Conservation (phyloP, 1,140 invertebrate species). For the Triops cancriformis region DNA sequence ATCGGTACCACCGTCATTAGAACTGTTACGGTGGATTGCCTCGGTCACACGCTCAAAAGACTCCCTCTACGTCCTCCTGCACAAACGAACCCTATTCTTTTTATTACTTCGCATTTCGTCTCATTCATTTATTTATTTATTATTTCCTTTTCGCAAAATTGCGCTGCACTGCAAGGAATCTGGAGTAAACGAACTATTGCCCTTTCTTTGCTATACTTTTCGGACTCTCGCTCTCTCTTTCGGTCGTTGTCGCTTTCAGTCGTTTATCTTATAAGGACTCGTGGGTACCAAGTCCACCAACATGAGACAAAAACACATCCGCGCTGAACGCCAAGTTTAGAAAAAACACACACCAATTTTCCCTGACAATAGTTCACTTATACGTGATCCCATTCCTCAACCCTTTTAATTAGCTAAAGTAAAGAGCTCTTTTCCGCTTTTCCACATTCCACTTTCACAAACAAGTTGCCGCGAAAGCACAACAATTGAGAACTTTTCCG, state of each 20-base stretch:
- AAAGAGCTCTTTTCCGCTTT: too few species aligned
- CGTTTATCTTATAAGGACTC: slow-evolving; percentile 2
- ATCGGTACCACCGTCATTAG: not conserved
- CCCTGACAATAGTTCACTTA: too few species aligned
- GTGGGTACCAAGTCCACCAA: not conserved
- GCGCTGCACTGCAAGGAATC: not conserved
- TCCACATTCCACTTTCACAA: too few species aligned
- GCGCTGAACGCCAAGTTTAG: not conserved
- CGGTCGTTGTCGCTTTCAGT: not conserved
- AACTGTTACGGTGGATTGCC: not conserved
- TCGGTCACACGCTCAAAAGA: not conserved
- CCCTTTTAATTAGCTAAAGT: too few species aligned
- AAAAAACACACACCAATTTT: too few species aligned
- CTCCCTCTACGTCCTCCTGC: not conserved
- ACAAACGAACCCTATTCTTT: not conserved
- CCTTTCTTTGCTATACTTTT: not conserved
- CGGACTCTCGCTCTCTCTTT: not conserved
- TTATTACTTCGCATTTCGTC: too few species aligned
- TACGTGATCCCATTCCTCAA: too few species aligned
- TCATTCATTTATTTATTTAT: not conserved
- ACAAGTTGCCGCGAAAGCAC: too few species aligned
- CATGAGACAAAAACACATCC: not conserved
- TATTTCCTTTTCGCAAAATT: not conserved
- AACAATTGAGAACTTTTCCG: too few species aligned
- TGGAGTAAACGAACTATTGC: not conserved